Evolutionary conservation across 2,113 vertebrate species (phyloP), one percentile per base, ranked within the genome.

Genomic region (Murina feae): DNA sequence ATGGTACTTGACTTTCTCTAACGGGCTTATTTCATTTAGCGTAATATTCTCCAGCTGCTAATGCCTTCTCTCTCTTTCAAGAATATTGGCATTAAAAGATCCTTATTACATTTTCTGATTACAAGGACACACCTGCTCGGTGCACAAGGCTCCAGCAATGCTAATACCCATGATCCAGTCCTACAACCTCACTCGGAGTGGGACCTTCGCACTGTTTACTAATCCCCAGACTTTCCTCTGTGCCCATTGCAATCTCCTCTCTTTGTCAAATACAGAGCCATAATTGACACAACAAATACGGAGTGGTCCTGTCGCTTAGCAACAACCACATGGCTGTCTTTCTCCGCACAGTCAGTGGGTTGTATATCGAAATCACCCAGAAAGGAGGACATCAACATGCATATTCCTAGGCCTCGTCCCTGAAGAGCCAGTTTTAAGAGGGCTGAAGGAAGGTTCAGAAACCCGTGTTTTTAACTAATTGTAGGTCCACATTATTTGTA

Each of bases 91-190:
- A 42, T 71, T n/a, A 69, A 69, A 69, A 85, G 35, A 25, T 75
- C 9, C 39, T 90, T 21, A 47, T 14, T 55, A 55, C 76, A 12
- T 75, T 63, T 87, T 82, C 65, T 63, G 82, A 63, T 39, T 14
- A 60, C 39, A 23, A 71, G 58, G 66, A n/a, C 76, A 32, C 37
- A 6, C 4, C 30, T 6, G 20, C 44, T 51, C 53, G 6, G 30
- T 10, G 20, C 16, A 13, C 35, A 12, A 14, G 28, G 39, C 14
- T 30, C n/a, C 20, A 13, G 35, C 37, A 9, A 39, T 2, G 23
- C 3, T 25, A 65, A 55, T 2, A 20, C 21, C 44, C 0, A 0
- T 16, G 18, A 37, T 25, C 44, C 12, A 1, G 32, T 18, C 63
- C 63, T 6, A 6, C 1, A 23, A 3, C 9, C 32, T 68, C 11